Conservation (phyloP, 1,140 invertebrate genomes). For the Atta texana region DNA sequence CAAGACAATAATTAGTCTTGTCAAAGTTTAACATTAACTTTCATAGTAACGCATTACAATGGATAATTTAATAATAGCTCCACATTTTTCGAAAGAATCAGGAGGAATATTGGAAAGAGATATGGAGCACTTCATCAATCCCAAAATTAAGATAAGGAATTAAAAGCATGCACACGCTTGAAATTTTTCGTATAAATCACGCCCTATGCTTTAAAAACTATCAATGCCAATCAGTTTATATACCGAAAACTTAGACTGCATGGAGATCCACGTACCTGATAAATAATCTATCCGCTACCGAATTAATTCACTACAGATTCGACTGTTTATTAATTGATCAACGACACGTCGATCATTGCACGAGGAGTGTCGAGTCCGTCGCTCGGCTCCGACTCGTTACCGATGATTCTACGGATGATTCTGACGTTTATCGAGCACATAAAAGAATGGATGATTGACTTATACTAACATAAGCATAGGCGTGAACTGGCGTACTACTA, state of each 20-base stretch:
- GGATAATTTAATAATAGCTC: not conserved
- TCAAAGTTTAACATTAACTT: not conserved
- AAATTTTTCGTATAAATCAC: slow-evolving; percentile 9
- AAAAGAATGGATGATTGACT: slow-evolving; percentile 4
- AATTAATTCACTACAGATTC: not conserved
- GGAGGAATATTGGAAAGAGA: not conserved
- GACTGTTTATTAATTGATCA: slow-evolving; percentile 3
- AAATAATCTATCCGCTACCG: not conserved
- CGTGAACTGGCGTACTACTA: not conserved
- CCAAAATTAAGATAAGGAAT: not conserved
- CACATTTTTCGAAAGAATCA: not conserved
- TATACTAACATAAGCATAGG: not conserved
- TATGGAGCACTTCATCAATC: not conserved
- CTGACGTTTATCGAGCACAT: slow-evolving; percentile 24
- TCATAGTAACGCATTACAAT: not conserved
- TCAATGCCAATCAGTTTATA: not conserved
- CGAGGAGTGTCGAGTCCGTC: not conserved
- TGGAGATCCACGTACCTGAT: slow-evolving; percentile 11
- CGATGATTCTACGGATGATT: slow-evolving; percentile 6
- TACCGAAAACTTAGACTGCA: not conserved
- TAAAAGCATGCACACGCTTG: not conserved
- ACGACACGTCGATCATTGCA: not conserved
- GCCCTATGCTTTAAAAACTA: slow-evolving; percentile 21
- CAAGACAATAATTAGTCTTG: not conserved
- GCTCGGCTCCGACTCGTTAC: not conserved